phyloP scores from a whole-genome alignment of 2,888 invertebrate species.

The Chrysodeixis includens region DNA sequence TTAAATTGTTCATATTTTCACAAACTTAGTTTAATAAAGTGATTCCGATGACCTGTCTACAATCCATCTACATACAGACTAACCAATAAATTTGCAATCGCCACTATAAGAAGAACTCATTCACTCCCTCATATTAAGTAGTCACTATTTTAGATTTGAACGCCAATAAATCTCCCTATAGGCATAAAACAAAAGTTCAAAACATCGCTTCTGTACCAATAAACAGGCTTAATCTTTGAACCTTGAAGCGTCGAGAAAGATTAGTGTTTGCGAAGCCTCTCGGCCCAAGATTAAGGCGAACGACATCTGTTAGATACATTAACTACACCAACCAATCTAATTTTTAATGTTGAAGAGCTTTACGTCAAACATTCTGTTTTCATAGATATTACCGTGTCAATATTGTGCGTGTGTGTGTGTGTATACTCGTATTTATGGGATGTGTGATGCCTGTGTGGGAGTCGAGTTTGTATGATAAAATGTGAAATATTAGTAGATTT shows the following conservation, averaged over 20 bases:
- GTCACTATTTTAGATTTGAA: too few species aligned
- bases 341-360: slow-evolving; percentile 68
- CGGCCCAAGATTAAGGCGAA: slow-evolving; percentile 73
- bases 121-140: too few species aligned
- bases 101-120: too few species aligned
- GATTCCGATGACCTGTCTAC: too few species aligned
- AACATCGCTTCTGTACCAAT: slow-evolving; percentile 17
- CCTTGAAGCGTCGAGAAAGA: slow-evolving; percentile 71
- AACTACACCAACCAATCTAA: slow-evolving; percentile 69
- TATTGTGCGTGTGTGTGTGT: slow-evolving; percentile 14
- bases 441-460: not conserved
- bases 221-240: slow-evolving; percentile 63
- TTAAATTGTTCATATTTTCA: too few species aligned
- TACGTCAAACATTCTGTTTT: slow-evolving; percentile 24
- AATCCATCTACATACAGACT: too few species aligned
- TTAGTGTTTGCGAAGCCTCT: slow-evolving; percentile 79
- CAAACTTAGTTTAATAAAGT: too few species aligned
- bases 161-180: not conserved
- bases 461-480: not conserved
- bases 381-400: slow-evolving; percentile 16
- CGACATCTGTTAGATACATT: slow-evolving; percentile 69
- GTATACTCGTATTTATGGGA: too few species aligned
- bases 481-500: too few species aligned
- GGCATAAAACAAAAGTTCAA: slow-evolving; percentile 8
- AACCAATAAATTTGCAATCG: too few species aligned